Evolutionary conservation across 2,113 vertebrate species (phyloP).

Genomic region (Myotis brandtii): DNA sequence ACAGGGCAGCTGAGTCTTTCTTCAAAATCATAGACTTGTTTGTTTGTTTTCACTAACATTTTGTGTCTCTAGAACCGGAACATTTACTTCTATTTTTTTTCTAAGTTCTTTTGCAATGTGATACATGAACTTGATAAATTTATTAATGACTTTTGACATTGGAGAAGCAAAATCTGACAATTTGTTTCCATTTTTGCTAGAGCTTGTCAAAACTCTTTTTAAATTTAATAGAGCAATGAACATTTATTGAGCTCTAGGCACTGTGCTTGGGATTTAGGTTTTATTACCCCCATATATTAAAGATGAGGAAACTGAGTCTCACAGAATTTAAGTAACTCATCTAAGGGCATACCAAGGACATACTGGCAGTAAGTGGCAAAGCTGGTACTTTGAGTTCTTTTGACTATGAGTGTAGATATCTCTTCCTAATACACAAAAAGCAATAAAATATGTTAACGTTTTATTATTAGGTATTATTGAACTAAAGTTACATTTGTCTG

Average conservation of each 20-base stretch:
- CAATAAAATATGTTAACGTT: neutral
- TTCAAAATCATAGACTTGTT: slow-evolving; percentile 15
- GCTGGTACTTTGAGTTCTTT: neutral
- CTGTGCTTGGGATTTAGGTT: neutral
- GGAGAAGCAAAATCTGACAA: neutral
- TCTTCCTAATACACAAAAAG: slow-evolving; percentile 4
- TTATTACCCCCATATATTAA: neutral
- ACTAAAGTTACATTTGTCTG: neutral
- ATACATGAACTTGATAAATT: neutral
- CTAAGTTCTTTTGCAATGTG: neutral
- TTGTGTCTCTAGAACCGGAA: neutral
- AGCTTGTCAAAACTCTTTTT: slow-evolving; percentile 14
- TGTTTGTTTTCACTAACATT: slow-evolving; percentile 20
- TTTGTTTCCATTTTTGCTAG: slow-evolving; percentile 28
- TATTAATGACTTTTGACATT: neutral
- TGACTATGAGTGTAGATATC: neutral
- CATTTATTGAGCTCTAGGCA: neutral
- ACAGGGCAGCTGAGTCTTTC: neutral
- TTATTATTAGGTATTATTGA: neutral
- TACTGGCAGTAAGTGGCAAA: neutral
- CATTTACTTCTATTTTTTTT: neutral
- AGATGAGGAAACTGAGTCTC: neutral
- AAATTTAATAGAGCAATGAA: slow-evolving; percentile 6
- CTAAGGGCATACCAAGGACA: neutral
- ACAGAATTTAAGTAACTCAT: slow-evolving; percentile 3